Evolutionary conservation across 2,113 vertebrate genomes (phyloP), one percentile per base, ranked within the genome.

Genomic region (Dissostichus mawsoni): DNA sequence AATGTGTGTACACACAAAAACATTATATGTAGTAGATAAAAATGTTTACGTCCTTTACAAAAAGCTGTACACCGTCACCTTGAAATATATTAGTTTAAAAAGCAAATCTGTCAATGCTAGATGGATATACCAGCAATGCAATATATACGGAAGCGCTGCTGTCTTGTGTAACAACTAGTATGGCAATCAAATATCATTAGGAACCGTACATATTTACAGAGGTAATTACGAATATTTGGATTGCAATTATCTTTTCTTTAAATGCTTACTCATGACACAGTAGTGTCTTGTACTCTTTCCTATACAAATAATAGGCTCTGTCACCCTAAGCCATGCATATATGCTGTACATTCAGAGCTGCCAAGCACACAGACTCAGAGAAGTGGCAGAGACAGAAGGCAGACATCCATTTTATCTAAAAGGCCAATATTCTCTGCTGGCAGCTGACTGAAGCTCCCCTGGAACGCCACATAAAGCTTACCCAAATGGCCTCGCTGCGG

Each of bases 401-500:
- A 81, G 56, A 68, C 75, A 87, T 89, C 75, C 80, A 82, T 90
- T 90, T 91, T 80, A 90, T 81, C 83, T 87, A 67, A 91, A 90
- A 88, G 84, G 74, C 74, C 85, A 77, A 80, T 84, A 81, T 87
- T 89, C 80, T 53, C 86, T 57, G 20, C 90, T 79, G 86, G 84
- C 84, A 84, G 78, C 85, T 73, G 81, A 86, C 78, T 77, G 85
- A 87, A 52, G 77, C 74, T 70, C 85, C 76, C 76, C 79, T 67
- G 83, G 69, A 91, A 91, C 80, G 84, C 83, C 87, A 88, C 84
- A 88, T 91, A 86, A 93, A 92, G 87, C 86, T 87, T 87, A 87
- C 79, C 76, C 83, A 88, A 92, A 92, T 87, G 87, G 86, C 87
- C 81, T 89, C 59, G 44, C 66, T 75, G 86, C 82, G 67, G 80